These are phyloP conservation scores for Elanoides forficatus DNA, from an alignment of 2,113 vertebrate species.

Conservation along the genomic window DNA sequence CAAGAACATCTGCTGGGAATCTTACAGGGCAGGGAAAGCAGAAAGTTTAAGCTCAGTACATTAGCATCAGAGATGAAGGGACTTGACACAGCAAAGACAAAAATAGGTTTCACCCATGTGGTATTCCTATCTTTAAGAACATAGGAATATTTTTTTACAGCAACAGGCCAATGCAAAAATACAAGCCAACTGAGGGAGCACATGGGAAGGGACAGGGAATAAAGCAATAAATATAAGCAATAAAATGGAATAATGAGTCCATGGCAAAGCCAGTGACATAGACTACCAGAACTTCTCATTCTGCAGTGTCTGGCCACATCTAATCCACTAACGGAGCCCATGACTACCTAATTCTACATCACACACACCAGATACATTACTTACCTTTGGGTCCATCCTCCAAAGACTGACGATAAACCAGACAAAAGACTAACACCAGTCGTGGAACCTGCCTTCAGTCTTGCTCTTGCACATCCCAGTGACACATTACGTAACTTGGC, in stretches of 20 bases:
- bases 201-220: not conserved
- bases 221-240: not conserved
- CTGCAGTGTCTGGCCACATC: too few relatives aligned
- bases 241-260: not conserved
- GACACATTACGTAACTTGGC: not conserved
- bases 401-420: not conserved
- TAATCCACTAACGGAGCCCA: not conserved
- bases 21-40: not conserved
- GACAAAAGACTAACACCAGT: not conserved
- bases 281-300: not conserved
- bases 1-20: not conserved
- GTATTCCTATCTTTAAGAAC: not conserved
- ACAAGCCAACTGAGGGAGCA: not conserved
- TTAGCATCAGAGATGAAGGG: not conserved
- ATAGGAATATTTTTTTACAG: not conserved
- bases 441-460: not conserved
- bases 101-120: not conserved
- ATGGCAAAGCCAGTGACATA: not conserved
- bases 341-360: not conserved
- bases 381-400: not conserved
- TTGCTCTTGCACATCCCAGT: not conserved
- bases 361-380: not conserved
- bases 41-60: not conserved
- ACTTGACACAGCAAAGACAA: not conserved
- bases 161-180: not conserved